Evolutionary conservation across 2,888 invertebrate genomes (phyloP).

Genomic region (Auanema freiburgensis): DNA sequence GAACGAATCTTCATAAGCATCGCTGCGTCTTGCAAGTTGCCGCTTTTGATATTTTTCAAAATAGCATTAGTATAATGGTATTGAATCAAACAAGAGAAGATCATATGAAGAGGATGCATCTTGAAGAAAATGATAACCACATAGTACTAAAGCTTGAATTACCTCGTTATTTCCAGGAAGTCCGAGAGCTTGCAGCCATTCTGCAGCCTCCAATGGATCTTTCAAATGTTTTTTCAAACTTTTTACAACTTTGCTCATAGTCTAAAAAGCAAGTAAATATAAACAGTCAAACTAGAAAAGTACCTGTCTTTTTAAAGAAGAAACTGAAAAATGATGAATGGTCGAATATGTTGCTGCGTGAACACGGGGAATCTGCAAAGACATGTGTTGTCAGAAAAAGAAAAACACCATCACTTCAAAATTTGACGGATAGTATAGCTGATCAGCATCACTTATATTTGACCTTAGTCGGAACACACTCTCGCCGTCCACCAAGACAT

Average conservation of each 20-base stretch:
- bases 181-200: neutral
- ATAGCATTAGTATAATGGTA: neutral
- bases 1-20: neutral
- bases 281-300: neutral
- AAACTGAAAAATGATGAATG: too few relatives aligned
- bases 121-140: neutral
- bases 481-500: neutral
- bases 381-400: neutral
- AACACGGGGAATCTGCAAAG: too few relatives aligned
- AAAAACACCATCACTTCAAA: neutral
- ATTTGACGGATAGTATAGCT: slow-evolving; percentile 1
- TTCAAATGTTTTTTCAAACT: neutral
- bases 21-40: neutral
- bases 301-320: too few relatives aligned
- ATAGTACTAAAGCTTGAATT: neutral
- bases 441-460: slow-evolving; percentile 3
- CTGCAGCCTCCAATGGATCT: neutral
- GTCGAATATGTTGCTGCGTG: too few relatives aligned
- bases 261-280: neutral
- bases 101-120: neutral
- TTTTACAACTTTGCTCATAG: neutral
- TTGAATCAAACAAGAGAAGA: neutral
- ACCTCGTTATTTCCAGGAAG: neutral
- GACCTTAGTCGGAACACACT: neutral
- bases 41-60: neutral